Evolutionary conservation across 2,888 invertebrate species (phyloP), one percentile per base, ranked within the genome.

Genomic region (Parnassius mnemosyne): DNA sequence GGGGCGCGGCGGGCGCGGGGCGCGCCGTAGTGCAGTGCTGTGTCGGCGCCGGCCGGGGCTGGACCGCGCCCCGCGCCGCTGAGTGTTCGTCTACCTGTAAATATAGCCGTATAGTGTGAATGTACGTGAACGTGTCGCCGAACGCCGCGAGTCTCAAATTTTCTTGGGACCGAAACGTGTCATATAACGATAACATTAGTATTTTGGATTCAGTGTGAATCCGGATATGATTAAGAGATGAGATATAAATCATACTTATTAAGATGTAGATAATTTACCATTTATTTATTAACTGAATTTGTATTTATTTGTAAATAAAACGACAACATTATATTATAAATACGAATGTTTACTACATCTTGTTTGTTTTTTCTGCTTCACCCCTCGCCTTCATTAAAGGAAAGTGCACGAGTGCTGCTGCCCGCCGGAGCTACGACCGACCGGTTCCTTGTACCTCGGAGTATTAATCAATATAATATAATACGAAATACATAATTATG

Each of bases 281-380:
- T 89, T 90, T 91, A 91, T 91, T 91, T 91, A 91, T 91, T 91
- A 91, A 91, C 92, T 89, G 89, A 91, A 91, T 91, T 91, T 91
- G 91, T 91, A 91, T 91, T 91, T 91, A 91, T 91, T 91, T 91
- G 91, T 91, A 91, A 90, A 91, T 91, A 91, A 91, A 91, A 89
- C 85, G 81, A 89, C 85, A 85, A 87, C 87, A 89, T 86, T 88
- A 89, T 91, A 89, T 89, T 90, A 91, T 89, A 91, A 89, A 90
- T 90, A 89, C 90, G 89, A 91, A 91, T 91, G 91, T 90, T 91
- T 91, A 91, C 87, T 90, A 91, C 85, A 85, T 83, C 81, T 81
- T 83, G 83, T 79, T 88, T 84, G 86, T 89, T 91, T 90, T 86
- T 85, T 82, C 81, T 76, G 71, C 71, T 68, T 72, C 66, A 69